These are phyloP conservation scores for Pomatorhinus ruficollis DNA, from an alignment of 2,113 vertebrate species.

Conservation along the genomic window DNA sequence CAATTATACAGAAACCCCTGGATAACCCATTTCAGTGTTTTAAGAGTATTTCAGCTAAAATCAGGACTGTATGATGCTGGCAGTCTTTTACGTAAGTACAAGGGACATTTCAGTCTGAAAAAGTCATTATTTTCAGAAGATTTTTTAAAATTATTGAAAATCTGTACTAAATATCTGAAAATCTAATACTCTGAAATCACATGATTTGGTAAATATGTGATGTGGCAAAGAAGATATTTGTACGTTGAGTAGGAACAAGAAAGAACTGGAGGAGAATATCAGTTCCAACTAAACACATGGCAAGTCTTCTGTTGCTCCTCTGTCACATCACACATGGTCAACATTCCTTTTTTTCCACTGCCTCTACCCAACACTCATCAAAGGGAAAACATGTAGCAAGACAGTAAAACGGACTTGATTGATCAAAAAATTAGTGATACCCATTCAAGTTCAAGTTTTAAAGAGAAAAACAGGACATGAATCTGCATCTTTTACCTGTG, in stretches of 20 bases:
- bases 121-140: neutral
- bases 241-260: neutral
- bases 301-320: neutral
- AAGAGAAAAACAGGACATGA: neutral
- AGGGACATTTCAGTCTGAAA: neutral
- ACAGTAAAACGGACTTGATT: neutral
- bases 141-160: neutral
- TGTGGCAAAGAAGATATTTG: neutral
- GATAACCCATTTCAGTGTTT: neutral
- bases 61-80: neutral
- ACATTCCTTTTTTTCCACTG: neutral
- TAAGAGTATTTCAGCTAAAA: neutral
- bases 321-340: neutral
- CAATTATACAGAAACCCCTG: neutral
- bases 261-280: neutral
- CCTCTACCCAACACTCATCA: neutral
- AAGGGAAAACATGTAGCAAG: neutral
- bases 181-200: neutral
- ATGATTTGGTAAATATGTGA: neutral
- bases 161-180: neutral
- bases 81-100: neutral
- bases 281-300: neutral
- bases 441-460: neutral
- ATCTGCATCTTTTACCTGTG: constrained; percentile 46
- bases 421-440: neutral